Base-by-base conservation (phyloP, 1,140 invertebrate genomes). In the Drosophila arizonae region DNA sequence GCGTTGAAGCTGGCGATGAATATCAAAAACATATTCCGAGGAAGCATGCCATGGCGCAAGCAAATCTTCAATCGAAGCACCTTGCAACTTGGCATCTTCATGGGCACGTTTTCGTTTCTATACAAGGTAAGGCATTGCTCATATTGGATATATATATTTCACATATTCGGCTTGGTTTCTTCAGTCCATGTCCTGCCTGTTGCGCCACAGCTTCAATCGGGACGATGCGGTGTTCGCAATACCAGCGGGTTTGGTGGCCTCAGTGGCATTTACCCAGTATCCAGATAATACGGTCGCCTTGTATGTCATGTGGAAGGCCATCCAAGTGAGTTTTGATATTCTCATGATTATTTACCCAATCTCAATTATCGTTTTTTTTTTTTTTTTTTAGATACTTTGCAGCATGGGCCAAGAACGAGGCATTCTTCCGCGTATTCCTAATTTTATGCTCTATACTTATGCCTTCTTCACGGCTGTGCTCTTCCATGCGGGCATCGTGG, bases 401-500 rank as follows among this genome's bases (percentile, higher is more conserved):
- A 93, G 93, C 70, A 92, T 93, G 33, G 94, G 93, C 6, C 93
- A 94, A 13, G 93, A 94, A 17, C 93, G 91, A 28, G 93, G 93
- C 60, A 90, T 93, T 60, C 71, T 95, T 50, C 94, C 94, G 52
- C 92, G 93, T 73, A 80, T 96, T 17, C 94, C 94, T 30, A 93
- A 94, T 64, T 95, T 95, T 63, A 93, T 92, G 62, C 92, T 94
- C 21, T 93, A 96, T 50, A 92, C 97, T n/a, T 97, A 97, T 90
- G 94, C 95, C 58, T 92, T 96, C 75, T 96, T 96, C 70, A 97
- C 96, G 8, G 95, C 96, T 24, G 91, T 96, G 76, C 92, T 97
- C 13, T 97, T 97, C 85, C 96, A 97, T 92, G 94, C 94, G 43
- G 96, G 95, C 72, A 94, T 97, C 28, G 71, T 97, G 58, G 96